Conservation (phyloP, 2,888 invertebrate species). For the Ellobium chinense region DNA sequence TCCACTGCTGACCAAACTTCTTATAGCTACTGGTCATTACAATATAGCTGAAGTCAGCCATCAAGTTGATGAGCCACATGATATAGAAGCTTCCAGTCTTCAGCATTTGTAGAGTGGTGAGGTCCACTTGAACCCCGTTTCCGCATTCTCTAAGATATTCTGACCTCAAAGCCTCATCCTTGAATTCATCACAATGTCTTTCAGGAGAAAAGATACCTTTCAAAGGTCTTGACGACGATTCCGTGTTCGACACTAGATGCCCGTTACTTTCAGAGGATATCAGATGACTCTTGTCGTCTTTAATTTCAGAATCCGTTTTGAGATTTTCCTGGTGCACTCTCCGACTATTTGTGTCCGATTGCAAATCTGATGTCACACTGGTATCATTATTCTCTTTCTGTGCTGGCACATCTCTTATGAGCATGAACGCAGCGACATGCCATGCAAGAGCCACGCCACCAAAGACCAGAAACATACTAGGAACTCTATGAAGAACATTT, state of each 20-base stretch:
- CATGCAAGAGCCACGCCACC: neutral
- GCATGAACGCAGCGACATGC: neutral
- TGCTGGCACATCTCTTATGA: neutral
- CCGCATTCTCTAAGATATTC: neutral
- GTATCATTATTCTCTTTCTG: too few species aligned
- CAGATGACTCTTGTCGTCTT: neutral
- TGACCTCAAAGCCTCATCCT: neutral
- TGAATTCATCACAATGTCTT: neutral
- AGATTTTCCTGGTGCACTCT: too few species aligned
- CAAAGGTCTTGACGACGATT: neutral
- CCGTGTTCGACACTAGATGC: neutral
- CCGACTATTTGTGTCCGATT: too few species aligned
- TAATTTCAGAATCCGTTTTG: neutral
- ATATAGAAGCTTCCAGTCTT: neutral
- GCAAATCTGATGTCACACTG: too few species aligned
- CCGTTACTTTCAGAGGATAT: neutral
- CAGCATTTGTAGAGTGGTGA: neutral
- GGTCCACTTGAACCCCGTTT: neutral
- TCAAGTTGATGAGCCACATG: neutral
- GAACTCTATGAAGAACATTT: neutral
- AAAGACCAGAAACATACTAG: neutral
- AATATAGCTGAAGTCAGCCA: neutral
- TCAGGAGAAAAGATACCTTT: neutral
- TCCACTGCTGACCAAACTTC: neutral
- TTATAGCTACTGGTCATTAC: neutral